Conservation (phyloP, 2,888 invertebrate species). For the Electrophaes corylata region DNA sequence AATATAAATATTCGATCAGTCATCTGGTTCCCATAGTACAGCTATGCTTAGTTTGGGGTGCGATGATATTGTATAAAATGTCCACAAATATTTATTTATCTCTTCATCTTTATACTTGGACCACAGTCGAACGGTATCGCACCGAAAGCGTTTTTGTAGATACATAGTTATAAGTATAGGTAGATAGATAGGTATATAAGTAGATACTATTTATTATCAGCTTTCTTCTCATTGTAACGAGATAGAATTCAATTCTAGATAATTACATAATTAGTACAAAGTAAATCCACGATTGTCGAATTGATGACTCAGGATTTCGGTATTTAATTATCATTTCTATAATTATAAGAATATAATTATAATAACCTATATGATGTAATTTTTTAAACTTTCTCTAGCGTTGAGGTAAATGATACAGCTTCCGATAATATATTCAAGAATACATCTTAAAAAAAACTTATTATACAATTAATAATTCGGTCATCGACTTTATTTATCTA, state of each 20-base stretch:
- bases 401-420: too few species aligned
- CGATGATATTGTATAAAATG: too few species aligned
- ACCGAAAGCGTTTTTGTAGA: slow-evolving; percentile 1
- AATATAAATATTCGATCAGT: too few species aligned
- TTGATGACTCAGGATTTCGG: too few species aligned
- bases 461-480: too few species aligned
- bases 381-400: too few species aligned
- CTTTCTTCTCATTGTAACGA: slow-evolving; percentile 33
- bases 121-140: slow-evolving; percentile 14
- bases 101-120: slow-evolving; percentile 2
- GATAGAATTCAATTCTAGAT: slow-evolving; percentile 25
- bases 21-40: too few species aligned
- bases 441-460: too few species aligned
- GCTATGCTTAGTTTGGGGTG: too few species aligned
- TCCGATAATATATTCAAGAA: too few species aligned
- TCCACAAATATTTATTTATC: too few species aligned
- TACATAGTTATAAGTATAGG: background rate
- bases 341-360: background rate
- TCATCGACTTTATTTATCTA: too few species aligned
- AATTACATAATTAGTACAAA: slow-evolving; percentile 25
- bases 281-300: slow-evolving; percentile 3
- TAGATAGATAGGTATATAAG: background rate
- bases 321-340: background rate
- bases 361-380: background rate
- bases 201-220: slow-evolving; percentile 20